Percentiles rank a stretch among this genome's conserved stretches.
Conservation (phyloP, 2,888 invertebrate species). For the Prosopocoilus inquinatus region DNA sequence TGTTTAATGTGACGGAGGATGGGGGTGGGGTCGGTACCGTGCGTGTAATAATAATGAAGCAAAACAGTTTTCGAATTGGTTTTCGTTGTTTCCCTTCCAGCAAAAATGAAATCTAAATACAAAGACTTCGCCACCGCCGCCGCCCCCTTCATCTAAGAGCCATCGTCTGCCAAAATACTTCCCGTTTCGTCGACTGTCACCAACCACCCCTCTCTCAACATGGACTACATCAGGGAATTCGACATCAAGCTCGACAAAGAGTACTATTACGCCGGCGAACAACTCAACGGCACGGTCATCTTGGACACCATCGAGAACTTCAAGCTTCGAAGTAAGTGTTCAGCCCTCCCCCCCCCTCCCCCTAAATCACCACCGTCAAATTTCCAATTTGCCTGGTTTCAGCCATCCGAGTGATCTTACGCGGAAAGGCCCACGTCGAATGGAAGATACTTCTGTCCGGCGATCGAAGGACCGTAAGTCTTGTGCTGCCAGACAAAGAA, state of each 20-base stretch:
- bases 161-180: no score
- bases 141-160: no score
- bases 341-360: no score
- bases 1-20: no score
- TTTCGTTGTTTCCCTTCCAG: no score
- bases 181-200: no score
- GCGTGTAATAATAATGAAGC: no score
- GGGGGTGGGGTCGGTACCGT: no score
- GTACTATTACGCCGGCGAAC: conserved; percentile 74
- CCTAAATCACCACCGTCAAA: no score
- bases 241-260: conserved; percentile 74
- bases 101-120: no score
- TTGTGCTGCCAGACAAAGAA: background rate
- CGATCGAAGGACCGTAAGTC: conserved; percentile 63
- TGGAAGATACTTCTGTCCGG: conserved; percentile 75
- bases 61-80: no score
- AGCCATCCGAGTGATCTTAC: conserved; percentile 67
- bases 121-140: no score
- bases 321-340: conserved; percentile 65
- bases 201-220: conserved; percentile 35
- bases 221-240: conserved; percentile 77
- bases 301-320: conserved; percentile 72
- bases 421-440: conserved; percentile 74
- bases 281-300: conserved; percentile 64
- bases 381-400: background rate